phyloP scores from a whole-genome alignment of 2,113 vertebrate species.

The Crotalus tigris region DNA sequence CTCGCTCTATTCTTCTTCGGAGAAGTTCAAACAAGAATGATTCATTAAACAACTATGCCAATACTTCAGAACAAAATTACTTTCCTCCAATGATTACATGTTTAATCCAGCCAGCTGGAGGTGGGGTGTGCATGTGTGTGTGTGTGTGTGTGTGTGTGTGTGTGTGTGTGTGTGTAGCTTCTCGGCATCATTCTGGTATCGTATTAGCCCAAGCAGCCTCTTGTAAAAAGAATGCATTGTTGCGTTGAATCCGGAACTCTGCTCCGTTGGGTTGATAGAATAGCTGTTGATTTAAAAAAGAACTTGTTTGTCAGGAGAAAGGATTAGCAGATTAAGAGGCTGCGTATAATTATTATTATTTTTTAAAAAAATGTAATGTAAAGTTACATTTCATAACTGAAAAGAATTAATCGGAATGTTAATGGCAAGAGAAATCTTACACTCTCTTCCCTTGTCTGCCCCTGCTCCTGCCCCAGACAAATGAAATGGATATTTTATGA shows the following conservation, averaged over 20 bases:
- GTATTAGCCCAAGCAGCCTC: slow-evolving; percentile 66
- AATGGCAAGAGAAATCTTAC: slow-evolving; percentile 65
- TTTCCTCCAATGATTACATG: slow-evolving; percentile 69
- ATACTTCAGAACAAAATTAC: slow-evolving; percentile 68
- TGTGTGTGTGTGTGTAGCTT: slow-evolving; percentile 64
- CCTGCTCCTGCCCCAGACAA: neutral
- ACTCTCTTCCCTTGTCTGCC: no score
- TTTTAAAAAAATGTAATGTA: slow-evolving; percentile 54
- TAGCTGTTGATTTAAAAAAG: slow-evolving; percentile 72
- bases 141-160: slow-evolving; percentile 31
- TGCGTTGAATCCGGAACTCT: slow-evolving; percentile 67
- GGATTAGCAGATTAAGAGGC: slow-evolving; percentile 70
- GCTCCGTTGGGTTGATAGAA: slow-evolving; percentile 69
- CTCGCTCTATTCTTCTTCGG: slow-evolving; percentile 68
- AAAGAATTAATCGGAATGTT: slow-evolving; percentile 70
- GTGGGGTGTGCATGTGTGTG: neutral
- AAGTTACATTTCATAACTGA: slow-evolving; percentile 71
- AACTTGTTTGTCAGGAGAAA: slow-evolving; percentile 71
- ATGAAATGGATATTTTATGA: neutral
- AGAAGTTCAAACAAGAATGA: slow-evolving; percentile 69
- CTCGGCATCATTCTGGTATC: slow-evolving; percentile 66
- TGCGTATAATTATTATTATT: slow-evolving; percentile 62
- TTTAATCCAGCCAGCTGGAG: slow-evolving; percentile 69
- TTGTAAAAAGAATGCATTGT: slow-evolving; percentile 70
- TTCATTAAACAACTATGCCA: slow-evolving; percentile 68